Base-by-base conservation (phyloP, 2,113 vertebrate genomes). In the Heloderma charlesbogerti region DNA sequence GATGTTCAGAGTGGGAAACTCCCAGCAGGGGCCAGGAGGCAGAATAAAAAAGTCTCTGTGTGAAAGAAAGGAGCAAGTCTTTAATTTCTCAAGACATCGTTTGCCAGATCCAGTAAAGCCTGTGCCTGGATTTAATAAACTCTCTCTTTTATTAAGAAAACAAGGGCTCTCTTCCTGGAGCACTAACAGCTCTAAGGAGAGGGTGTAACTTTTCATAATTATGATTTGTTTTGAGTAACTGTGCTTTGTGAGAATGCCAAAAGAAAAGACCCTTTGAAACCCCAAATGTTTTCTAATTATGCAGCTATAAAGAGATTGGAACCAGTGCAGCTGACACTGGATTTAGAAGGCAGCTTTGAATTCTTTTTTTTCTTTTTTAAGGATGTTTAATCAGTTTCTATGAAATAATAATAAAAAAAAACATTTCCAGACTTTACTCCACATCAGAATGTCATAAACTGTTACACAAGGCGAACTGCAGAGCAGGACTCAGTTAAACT, bases 141-240 rank as follows among this genome's bases (percentile, higher is more conserved):
- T 80, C 60, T 27, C 20, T 54, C 84, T 89, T 45, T 72, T 85
- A 89, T 84, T 84, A 89, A 84, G 54, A 84, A 90, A 90, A 90
- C 71, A 84, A 37, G 71, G 31, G 40, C 74, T 69, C 83, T 79
- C 86, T 90, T 90, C 83, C 89, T 86, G 89, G 16, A 86, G 74
- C 86, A 90, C 10, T 48, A 84, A 90, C 40, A 77, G 77, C 43
- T 85, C 54, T n/a, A 37, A 78, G 75, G 20, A 90, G 45, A 90
- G 89, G 89, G 89, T 90, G 89, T 86, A 86, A 90, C 89, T 90
- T 67, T 80, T 78, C 48, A 78, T 85, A 87, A 91, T 86, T 85
- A 79, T 45, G 78, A 0, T 2, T 74, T 1, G 77, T 80, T 90
- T 1, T 0, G 1, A 81, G 29, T 1, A 43, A 54, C 67, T 7